Percentiles rank a stretch among this genome's conserved stretches.
phyloP scores from a whole-genome alignment of 2,113 vertebrate species.

The Phoenicopterus ruber region DNA sequence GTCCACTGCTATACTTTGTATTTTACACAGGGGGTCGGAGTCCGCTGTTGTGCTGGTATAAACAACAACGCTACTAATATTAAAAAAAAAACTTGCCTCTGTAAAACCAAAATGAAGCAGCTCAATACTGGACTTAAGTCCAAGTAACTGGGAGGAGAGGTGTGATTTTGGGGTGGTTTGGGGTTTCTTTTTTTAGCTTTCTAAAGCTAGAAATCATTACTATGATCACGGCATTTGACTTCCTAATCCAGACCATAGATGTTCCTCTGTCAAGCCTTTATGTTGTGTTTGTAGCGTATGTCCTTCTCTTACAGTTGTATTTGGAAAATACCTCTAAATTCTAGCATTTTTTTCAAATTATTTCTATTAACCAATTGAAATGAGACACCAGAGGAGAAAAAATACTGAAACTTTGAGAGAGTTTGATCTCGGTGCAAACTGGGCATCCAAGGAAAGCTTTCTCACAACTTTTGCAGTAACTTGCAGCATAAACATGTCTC shows the following conservation, averaged over 20 bases:
- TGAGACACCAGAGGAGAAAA: not conserved
- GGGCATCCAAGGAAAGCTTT: not conserved
- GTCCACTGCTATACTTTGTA: not conserved
- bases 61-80: not conserved
- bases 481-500: no score
- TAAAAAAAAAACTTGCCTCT: not conserved
- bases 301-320: not conserved
- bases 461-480: not conserved
- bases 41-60: not conserved
- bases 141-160: fast-evolving
- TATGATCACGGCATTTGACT: not conserved
- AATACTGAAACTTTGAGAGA: not conserved
- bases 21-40: not conserved
- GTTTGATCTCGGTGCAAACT: not conserved
- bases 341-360: no score
- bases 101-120: not conserved
- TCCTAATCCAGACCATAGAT: not conserved
- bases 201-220: not conserved
- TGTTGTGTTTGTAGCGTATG: not conserved
- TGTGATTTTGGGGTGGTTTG: not conserved
- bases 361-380: not conserved
- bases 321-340: not conserved
- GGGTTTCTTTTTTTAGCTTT: not conserved
- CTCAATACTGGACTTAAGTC: not conserved
- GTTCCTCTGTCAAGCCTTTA: not conserved